Conservation (phyloP, 2,888 invertebrate species). For the Oxyteleia sp. region DNA sequence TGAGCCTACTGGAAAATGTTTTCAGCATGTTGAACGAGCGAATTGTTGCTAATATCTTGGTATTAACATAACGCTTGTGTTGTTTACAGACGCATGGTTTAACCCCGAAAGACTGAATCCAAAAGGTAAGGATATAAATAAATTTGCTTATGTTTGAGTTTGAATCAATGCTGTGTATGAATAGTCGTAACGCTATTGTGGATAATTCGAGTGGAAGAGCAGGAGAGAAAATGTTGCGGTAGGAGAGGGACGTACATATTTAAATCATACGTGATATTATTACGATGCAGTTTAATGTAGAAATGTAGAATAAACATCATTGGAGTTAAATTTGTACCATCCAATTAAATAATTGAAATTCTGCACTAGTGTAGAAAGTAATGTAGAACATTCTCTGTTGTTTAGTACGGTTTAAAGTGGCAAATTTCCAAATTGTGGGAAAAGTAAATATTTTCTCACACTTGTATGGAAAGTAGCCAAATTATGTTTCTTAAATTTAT, state of each 20-base stretch:
- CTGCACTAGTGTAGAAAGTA: too few relatives aligned
- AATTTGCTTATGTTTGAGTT: constrained; percentile 13
- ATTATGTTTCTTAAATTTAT: too few relatives aligned
- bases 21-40: constrained; percentile 20
- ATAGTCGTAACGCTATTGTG: background rate
- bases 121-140: constrained; percentile 91
- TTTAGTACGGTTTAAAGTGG: too few relatives aligned
- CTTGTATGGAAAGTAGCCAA: too few relatives aligned
- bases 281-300: background rate
- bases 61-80: constrained; percentile 86
- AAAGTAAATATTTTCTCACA: too few relatives aligned
- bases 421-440: too few relatives aligned
- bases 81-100: constrained; percentile 97
- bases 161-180: constrained; percentile 30
- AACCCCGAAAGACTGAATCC: constrained; percentile 97
- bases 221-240: background rate
- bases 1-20: background rate
- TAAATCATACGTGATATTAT: background rate
- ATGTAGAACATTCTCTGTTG: too few relatives aligned
- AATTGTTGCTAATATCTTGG: constrained; percentile 72
- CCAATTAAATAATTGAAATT: too few relatives aligned
- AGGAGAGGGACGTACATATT: too few relatives aligned
- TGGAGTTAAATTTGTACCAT: too few relatives aligned
- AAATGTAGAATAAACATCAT: too few relatives aligned
- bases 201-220: background rate